Percentiles rank a stretch among this genome's conserved stretches.
Evolutionary conservation across 2,113 vertebrate genomes (phyloP).

Genomic region (Poeciliopsis retropinna): DNA sequence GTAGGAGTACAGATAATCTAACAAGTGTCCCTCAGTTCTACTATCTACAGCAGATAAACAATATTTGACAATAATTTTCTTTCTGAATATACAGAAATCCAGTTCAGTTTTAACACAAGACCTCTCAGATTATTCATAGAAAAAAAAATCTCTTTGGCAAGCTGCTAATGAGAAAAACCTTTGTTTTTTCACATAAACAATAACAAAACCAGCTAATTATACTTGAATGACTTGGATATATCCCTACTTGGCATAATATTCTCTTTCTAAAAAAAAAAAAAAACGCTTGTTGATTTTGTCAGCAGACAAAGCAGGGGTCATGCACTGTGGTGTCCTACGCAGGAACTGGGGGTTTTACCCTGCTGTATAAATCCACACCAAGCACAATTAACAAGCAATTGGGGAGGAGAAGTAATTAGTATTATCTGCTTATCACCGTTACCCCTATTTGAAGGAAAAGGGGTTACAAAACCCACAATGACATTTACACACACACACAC

Average conservation of each 20-base stretch:
- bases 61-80: background rate
- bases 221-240: conserved; percentile 8
- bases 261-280: conserved; percentile 60
- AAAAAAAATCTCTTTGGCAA: background rate
- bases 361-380: conserved; percentile 76
- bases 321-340: conserved; percentile 23
- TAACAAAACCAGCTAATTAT: too few species aligned
- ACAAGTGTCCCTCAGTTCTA: too few species aligned
- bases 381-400: conserved; percentile 83
- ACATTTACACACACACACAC: conserved; percentile 36
- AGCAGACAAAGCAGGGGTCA: conserved; percentile 59
- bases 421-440: conserved; percentile 81
- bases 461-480: conserved; percentile 67
- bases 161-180: background rate
- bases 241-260: conserved; percentile 78
- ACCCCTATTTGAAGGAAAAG: conserved; percentile 75
- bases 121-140: too few species aligned
- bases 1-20: too few species aligned
- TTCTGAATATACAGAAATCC: background rate
- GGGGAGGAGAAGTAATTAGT: conserved; percentile 86
- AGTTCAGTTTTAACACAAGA: background rate
- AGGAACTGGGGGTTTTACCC: conserved; percentile 58
- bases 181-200: too few species aligned
- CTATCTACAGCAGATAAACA: background rate
- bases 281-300: conserved; percentile 78